Percentiles rank a stretch among this genome's conserved stretches.
Conservation (phyloP, 2,797 vertebrate genomes). For the Acanthiza pusilla region DNA sequence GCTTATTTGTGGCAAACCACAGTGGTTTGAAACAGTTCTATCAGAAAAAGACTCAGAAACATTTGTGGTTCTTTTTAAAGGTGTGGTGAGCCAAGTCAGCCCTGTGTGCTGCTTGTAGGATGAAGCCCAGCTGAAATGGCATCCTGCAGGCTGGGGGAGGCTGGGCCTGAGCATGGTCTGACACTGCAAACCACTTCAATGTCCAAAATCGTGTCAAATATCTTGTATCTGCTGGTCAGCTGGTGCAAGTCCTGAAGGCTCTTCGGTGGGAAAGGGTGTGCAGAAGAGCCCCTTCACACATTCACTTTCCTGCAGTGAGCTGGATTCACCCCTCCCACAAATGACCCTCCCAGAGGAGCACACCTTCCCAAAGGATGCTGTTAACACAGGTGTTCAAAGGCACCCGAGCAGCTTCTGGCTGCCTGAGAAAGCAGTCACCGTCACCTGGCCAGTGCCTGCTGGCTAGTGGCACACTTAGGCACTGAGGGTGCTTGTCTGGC, state of each 20-base stretch:
- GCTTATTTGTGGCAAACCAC: neutral
- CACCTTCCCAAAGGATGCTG: neutral
- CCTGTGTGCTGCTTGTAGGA: neutral
- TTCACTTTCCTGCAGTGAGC: accelerated
- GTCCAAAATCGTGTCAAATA: neutral
- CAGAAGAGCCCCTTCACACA: accelerated
- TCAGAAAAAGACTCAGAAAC: neutral
- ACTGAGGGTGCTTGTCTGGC: neutral
- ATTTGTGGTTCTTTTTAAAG: neutral
- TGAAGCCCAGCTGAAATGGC: neutral
- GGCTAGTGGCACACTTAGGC: neutral
- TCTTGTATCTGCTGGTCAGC: accelerated
- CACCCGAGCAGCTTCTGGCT: neutral
- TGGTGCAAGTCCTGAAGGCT: neutral
- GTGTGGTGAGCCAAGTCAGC: neutral
- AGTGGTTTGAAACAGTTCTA: neutral
- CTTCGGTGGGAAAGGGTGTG: neutral
- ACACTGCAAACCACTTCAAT: neutral
- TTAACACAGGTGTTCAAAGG: neutral
- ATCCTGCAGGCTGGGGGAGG: neutral
- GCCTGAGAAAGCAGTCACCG: neutral
- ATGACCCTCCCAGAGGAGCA: neutral
- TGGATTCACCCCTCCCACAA: neutral
- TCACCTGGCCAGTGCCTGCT: neutral
- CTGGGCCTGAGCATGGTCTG: neutral